Evolutionary conservation across 1,140 invertebrate species (phyloP).

Genomic region (Hermetia illucens): DNA sequence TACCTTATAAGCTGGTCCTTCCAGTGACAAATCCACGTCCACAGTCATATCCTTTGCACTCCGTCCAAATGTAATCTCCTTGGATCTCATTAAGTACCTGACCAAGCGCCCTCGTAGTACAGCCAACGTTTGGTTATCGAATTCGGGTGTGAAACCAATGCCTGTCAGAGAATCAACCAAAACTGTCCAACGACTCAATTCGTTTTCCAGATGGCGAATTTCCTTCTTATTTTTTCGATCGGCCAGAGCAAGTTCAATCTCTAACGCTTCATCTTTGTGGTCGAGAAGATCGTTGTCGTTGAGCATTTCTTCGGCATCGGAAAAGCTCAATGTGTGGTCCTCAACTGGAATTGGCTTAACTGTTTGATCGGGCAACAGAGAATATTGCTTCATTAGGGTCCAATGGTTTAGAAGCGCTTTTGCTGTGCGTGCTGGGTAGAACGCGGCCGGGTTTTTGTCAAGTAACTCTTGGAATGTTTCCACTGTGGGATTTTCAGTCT

Average conservation of each 20-base stretch:
- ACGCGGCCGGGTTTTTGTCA: slow-evolving; percentile 67
- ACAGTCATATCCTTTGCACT: slow-evolving; percentile 78
- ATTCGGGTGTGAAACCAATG: slow-evolving; percentile 57
- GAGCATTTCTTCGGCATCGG: slow-evolving; percentile 82
- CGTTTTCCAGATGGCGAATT: slow-evolving; percentile 78
- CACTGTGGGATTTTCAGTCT: slow-evolving; percentile 41
- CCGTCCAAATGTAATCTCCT: slow-evolving; percentile 87
- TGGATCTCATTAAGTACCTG: slow-evolving; percentile 87
- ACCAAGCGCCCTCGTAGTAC: slow-evolving; percentile 85
- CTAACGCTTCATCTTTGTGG: slow-evolving; percentile 58
- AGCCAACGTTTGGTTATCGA: slow-evolving; percentile 86
- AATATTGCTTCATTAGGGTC: slow-evolving; percentile 86
- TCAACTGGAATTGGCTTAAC: slow-evolving; percentile 41
- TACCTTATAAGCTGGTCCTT: slow-evolving; percentile 78
- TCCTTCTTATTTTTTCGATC: slow-evolving; percentile 56
- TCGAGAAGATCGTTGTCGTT: slow-evolving; percentile 72
- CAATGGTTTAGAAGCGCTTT: slow-evolving; percentile 79
- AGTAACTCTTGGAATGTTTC: slow-evolving; percentile 79
- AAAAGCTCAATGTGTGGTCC: slow-evolving; percentile 68
- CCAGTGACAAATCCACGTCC: slow-evolving; percentile 86
- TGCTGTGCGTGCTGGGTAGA: slow-evolving; percentile 75
- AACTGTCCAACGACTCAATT: slow-evolving; percentile 84
- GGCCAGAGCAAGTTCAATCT: slow-evolving; percentile 47
- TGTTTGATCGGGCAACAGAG: slow-evolving; percentile 79
- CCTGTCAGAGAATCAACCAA: slow-evolving; percentile 80